A percentile compares a stretch with the other conserved stretches of the same genome.
Conservation (phyloP, 1,140 invertebrate species). For the Acyrthosiphon pisum region DNA sequence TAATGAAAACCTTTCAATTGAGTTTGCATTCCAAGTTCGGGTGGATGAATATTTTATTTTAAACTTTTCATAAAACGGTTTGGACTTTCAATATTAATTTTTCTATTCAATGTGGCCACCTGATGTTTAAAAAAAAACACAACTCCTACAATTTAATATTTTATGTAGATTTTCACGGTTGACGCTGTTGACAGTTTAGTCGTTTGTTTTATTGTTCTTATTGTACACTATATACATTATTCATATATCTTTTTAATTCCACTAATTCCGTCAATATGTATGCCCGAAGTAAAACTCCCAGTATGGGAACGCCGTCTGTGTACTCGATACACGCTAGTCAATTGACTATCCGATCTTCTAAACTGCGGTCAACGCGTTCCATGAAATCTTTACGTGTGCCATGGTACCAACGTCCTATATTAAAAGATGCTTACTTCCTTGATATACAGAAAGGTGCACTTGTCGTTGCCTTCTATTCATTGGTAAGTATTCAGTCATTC, state of each 20-base stretch:
- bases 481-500: constrained; percentile 67
- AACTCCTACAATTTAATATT: background rate
- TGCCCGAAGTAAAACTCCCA: constrained; percentile 73
- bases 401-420: constrained; percentile 82
- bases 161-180: background rate
- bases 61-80: background rate
- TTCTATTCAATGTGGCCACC: background rate
- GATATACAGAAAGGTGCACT: constrained; percentile 82
- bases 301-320: constrained; percentile 82
- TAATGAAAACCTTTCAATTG: background rate
- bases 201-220: too few relatives aligned
- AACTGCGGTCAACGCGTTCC: constrained; percentile 79
- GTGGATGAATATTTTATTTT: background rate
- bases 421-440: constrained; percentile 77
- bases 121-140: background rate
- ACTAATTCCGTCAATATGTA: constrained; percentile 64
- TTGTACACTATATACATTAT: background rate
- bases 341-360: constrained; percentile 72
- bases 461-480: constrained; percentile 74
- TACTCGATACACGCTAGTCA: constrained; percentile 72
- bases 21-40: background rate
- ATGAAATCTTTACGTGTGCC: constrained; percentile 77
- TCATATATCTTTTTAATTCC: background rate
- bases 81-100: background rate
- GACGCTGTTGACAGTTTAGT: background rate